Conservation (phyloP, 1,140 invertebrate species). For the Reticulitermes speratus region DNA sequence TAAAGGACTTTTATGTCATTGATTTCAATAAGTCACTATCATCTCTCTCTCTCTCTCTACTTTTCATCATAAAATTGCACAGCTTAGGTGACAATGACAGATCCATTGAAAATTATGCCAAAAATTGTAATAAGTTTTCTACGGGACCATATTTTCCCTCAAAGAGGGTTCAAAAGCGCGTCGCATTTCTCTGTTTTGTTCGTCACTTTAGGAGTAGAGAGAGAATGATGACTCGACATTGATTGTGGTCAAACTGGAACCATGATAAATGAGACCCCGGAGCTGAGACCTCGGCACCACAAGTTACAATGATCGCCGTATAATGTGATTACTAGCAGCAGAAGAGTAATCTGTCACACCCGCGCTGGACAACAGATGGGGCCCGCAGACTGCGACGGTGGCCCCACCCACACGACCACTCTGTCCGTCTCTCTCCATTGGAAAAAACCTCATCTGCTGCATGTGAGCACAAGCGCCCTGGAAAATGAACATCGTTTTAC, state of each 20-base stretch:
- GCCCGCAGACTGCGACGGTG: not conserved
- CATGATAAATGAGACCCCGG: slow-evolving; percentile 14
- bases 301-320: slow-evolving; percentile 15
- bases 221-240: slow-evolving; percentile 10
- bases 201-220: not conserved
- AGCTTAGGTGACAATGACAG: not conserved
- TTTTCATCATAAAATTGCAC: not conserved
- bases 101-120: not conserved
- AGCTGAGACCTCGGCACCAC: slow-evolving; percentile 1
- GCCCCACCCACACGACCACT: not conserved
- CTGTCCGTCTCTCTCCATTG: not conserved
- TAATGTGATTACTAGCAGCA: slow-evolving; percentile 12
- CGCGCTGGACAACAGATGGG: not conserved
- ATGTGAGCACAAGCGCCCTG: not conserved
- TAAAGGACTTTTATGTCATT: too few species aligned
- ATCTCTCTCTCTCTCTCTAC: not conserved
- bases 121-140: not conserved
- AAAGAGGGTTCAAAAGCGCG: not conserved
- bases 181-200: slow-evolving; percentile 1
- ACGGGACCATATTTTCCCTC: not conserved
- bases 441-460: not conserved
- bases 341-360: slow-evolving; percentile 15
- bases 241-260: slow-evolving; percentile 9
- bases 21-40: not conserved
- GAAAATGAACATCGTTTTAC: not conserved